A percentile compares a stretch with the other conserved stretches of the same genome.
These are phyloP conservation scores for Falcaria lacertinaria DNA, from an alignment of 2,888 invertebrate genomes.

Conservation along the genomic window DNA sequence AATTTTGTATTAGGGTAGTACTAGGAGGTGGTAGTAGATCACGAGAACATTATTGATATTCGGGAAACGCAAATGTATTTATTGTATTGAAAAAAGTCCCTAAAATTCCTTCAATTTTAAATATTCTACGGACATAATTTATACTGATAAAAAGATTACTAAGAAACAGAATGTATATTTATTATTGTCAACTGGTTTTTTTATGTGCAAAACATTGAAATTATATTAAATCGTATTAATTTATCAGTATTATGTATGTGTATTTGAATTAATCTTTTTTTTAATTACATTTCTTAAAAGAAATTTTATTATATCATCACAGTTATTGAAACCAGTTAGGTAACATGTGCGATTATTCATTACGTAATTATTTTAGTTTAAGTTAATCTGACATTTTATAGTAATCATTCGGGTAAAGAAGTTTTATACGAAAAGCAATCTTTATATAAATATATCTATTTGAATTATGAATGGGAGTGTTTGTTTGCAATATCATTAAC, in stretches of 20 bases:
- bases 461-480: background rate
- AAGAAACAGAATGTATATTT: too few relatives aligned
- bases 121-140: too few relatives aligned
- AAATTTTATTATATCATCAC: background rate
- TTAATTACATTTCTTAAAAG: background rate
- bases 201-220: too few relatives aligned
- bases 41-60: too few relatives aligned
- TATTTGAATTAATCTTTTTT: background rate
- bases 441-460: background rate
- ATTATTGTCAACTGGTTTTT: too few relatives aligned
- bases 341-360: background rate
- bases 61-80: too few relatives aligned
- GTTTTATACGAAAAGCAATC: too few relatives aligned
- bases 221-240: background rate
- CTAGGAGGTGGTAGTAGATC: too few relatives aligned
- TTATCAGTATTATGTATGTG: slow-evolving; percentile 12
- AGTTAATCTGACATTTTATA: background rate
- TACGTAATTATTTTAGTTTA: background rate
- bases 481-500: background rate
- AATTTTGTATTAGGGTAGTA: too few relatives aligned
- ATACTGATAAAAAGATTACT: too few relatives aligned
- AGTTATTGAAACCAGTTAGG: background rate
- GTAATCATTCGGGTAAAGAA: background rate
- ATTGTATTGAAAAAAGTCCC: too few relatives aligned
- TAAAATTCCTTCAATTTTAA: too few relatives aligned